Evolutionary conservation across 2,888 invertebrate genomes (phyloP).

Genomic region (Scaptomyza parva): DNA sequence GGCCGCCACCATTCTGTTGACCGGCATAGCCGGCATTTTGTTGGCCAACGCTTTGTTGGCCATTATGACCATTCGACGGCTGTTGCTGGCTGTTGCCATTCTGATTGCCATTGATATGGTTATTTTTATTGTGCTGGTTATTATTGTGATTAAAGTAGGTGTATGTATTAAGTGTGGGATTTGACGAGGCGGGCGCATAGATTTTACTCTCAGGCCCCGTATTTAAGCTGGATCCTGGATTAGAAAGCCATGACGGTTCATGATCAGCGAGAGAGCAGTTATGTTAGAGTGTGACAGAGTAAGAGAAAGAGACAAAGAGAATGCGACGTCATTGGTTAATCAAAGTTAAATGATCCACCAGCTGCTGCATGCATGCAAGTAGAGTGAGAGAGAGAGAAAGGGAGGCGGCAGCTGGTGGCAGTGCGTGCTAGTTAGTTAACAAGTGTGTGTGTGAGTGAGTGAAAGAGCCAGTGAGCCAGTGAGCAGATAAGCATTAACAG

Average conservation of each 20-base stretch:
- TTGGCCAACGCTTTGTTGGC: conserved; percentile 22
- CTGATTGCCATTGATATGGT: conserved; percentile 37
- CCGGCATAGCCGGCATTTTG: conserved; percentile 31
- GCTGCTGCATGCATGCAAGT: conserved; percentile 5
- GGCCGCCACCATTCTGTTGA: conserved; percentile 42
- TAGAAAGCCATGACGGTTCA: conserved; percentile 29
- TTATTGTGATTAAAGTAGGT: conserved; percentile 68
- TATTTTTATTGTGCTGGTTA: conserved; percentile 48
- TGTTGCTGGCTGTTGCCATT: conserved; percentile 22
- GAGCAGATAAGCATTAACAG: conserved; percentile 1
- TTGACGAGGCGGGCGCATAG: conserved; percentile 80
- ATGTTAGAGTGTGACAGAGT: conserved; percentile 17
- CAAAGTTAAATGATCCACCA: conserved; percentile 9
- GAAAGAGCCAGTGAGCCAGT: conserved; percentile 10
- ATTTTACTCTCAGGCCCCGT: conserved; percentile 83
- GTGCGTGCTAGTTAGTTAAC: conserved; percentile 8
- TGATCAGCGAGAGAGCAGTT: conserved; percentile 14
- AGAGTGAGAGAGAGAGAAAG: not conserved
- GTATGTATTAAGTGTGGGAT: conserved; percentile 83
- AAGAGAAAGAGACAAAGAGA: conserved; percentile 28
- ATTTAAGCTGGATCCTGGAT: conserved; percentile 84
- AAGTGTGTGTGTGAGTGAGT: conserved; percentile 14
- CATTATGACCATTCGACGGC: conserved; percentile 3
- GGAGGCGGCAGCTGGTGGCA: conserved; percentile 11
- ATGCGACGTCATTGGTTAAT: conserved; percentile 37